Base-by-base conservation (phyloP, 1,140 invertebrate species). In the Theocolax elegans region DNA sequence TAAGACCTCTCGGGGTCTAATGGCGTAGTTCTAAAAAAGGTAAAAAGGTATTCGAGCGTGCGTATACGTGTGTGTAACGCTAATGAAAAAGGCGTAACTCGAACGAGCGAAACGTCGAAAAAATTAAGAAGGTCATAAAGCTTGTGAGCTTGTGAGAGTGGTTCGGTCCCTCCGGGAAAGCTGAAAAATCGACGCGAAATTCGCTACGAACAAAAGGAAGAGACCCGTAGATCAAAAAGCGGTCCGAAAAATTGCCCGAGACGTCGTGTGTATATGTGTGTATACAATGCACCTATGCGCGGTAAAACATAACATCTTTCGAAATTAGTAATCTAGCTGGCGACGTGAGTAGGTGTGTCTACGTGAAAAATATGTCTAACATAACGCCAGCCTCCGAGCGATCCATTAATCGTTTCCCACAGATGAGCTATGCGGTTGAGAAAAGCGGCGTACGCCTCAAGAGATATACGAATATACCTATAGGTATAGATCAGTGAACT, bases 261-360 rank as follows among this genome's bases (percentile, higher is more conserved):
- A 15, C 42, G 6, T 46, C 42, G 12, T 46, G 15, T 19, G 15
- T 19, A 19, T 19, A 19, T 15, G n/a, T 46, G 6, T 46, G n/a
- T 46, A 8, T 4, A 46, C 6, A 46, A 19, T 46, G 42, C 15
- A 40, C n/a, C n/a, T n/a, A n/a, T n/a, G n/a, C n/a, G 35, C 31
- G 54, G 31, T 12, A 17, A 58, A 19, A 58, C 19, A 64, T 29
- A 21, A 9, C 15, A 9, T 12, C 4, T 35, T n/a, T 13, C 9
- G 4, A 46, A 44, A 59, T 67, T 59, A 49, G 15, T 59, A 58
- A 67, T 59, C 59, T 67, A 48, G 2, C 51, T 27, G 15, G 31
- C 0, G 62, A 51, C 46, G 19, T 15, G 29, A 19, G 65, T 67
- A 67, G 53, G 65, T 59, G 66, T 62, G 66, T 68, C 56, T 29